A percentile compares a stretch with the other conserved stretches of the same genome.
Evolutionary conservation across 2,797 vertebrate species (phyloP).

Genomic region (Enteromius argenteus): DNA sequence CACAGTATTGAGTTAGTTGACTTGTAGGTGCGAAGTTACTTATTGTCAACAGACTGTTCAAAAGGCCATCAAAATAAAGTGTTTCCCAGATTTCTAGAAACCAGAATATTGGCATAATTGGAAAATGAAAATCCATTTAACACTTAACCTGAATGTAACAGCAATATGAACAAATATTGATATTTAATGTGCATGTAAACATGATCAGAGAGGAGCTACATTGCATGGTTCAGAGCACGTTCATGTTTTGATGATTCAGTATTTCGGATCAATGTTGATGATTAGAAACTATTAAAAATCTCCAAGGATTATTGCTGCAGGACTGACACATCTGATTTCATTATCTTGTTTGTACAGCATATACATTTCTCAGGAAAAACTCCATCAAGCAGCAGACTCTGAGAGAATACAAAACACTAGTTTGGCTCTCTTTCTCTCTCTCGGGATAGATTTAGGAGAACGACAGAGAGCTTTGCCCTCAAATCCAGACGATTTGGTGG

Average conservation of each 20-base stretch:
- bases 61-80: too few relatives aligned
- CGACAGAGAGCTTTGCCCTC: conserved; percentile 48
- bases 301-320: neutral
- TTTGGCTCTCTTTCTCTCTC: conserved; percentile 15
- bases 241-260: neutral
- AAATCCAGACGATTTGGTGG: conserved; percentile 52
- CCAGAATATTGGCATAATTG: neutral
- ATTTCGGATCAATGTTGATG: neutral
- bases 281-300: neutral
- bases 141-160: neutral
- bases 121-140: neutral
- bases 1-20: too few relatives aligned
- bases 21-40: too few relatives aligned
- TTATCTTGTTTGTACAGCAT: neutral
- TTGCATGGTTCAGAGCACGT: neutral
- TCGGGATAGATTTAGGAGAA: conserved; percentile 45
- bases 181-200: neutral
- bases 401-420: conserved; percentile 12
- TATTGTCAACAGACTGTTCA: too few relatives aligned
- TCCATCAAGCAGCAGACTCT: neutral
- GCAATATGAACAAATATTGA: neutral
- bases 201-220: neutral
- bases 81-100: neutral
- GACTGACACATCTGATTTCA: neutral
- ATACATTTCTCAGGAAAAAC: conserved; percentile 1